Base-by-base conservation (phyloP, 2,113 vertebrate genomes). In the Cichladusa arquata region DNA sequence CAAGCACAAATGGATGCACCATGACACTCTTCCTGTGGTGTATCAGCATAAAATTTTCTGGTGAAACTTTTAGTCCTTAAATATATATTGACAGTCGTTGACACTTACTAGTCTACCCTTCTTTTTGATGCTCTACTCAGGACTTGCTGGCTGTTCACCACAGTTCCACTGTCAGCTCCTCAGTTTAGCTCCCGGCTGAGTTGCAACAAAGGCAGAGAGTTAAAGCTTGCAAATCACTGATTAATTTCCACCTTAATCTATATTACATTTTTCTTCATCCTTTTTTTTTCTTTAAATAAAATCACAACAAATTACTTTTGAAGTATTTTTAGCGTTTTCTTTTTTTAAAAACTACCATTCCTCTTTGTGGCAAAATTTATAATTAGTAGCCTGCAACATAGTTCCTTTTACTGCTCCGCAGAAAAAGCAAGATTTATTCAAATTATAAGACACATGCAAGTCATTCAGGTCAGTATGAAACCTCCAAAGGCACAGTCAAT, bases 401-500 rank as follows among this genome's bases (percentile, higher is more conserved):
- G 44, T 92, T 77, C 4, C 3, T 47, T n/a, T 15, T 78, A 83
- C 28, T 65, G 12, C 50, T 89, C 6, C 12, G 12, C 12, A 64
- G 31, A 16, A 79, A 83, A 73, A 72, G 0, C 0, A 73, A 62
- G 19, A 16, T 54, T 79, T 83, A 72, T 48, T 88, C 36, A 71
- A 87, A 71, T 64, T 31, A 5, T 31, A 51, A 16, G 56, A 88
- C 28, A 94, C 58, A 24, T 44, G 8, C 14, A 12, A 71, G 44
- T 11, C 22, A 93, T 86, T 25, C 57, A 76, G 81, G 57, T 77
- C 73, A 89, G 34, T 73, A 79, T 71, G 67, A 86, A 92, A 83
- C 79, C 19, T 85, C 40, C 25, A 88, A 44, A 62, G 66, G 65
- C 45, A 86, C 90, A 93, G 65, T 66, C 90, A 60, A 81, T 95